phyloP scores from a whole-genome alignment of 2,797 vertebrate genomes.

The Nasua narica region DNA sequence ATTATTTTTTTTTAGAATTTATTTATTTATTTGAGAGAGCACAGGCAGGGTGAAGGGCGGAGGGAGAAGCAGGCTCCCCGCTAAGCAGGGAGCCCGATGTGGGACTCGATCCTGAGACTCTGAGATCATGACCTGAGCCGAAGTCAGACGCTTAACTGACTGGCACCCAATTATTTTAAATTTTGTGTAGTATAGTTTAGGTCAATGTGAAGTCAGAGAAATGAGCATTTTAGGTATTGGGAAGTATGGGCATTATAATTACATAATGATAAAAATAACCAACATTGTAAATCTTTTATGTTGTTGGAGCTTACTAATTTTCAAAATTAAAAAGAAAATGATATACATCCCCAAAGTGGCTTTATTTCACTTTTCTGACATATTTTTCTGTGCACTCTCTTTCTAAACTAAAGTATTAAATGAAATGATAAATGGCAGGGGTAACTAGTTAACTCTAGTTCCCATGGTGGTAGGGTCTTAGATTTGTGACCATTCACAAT shows the following conservation, averaged over 20 bases:
- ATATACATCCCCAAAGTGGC: background rate
- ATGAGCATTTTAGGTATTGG: background rate
- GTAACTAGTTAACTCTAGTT: background rate
- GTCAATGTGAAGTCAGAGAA: background rate
- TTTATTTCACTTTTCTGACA: background rate
- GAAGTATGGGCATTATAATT: background rate
- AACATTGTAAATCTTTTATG: background rate
- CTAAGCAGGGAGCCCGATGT: background rate
- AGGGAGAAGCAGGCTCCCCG: background rate
- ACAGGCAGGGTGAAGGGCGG: too few relatives aligned
- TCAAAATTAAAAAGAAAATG: background rate
- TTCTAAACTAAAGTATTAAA: background rate
- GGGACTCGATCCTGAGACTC: too few relatives aligned
- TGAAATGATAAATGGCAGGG: background rate
- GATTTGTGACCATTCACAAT: background rate
- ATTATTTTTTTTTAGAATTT: background rate
- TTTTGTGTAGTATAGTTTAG: background rate
- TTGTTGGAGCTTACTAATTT: slow-evolving; percentile 23
- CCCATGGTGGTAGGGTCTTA: background rate
- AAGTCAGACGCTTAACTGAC: background rate
- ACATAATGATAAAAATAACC: background rate
- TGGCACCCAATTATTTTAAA: background rate
- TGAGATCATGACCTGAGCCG: background rate
- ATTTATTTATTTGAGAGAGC: too few relatives aligned
- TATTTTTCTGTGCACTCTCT: background rate